A percentile compares a stretch with the other conserved stretches of the same genome.
Conservation (phyloP, 1,140 invertebrate genomes). For the Drosophila ercepeae region DNA sequence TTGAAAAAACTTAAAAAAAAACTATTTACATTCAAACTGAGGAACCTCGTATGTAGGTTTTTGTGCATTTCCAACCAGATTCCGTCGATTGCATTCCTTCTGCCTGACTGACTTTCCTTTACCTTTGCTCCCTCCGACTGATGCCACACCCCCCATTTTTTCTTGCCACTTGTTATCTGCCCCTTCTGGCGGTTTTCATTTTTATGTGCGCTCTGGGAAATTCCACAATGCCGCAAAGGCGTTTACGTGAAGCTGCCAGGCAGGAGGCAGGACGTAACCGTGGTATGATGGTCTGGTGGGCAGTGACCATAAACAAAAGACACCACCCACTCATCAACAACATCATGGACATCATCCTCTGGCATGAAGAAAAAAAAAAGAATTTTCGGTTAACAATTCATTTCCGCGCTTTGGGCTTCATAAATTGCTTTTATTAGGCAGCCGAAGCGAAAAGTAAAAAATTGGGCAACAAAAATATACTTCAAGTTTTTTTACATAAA, state of each 20-base stretch:
- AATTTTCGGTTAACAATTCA: conserved; percentile 75
- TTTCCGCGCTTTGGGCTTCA: conserved; percentile 80
- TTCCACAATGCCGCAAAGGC: conserved; percentile 70
- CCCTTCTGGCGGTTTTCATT: conserved; percentile 55
- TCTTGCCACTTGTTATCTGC: conserved; percentile 36
- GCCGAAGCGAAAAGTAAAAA: conserved; percentile 43
- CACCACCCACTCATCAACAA: conserved; percentile 61
- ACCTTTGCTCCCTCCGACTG: neutral
- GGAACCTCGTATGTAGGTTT: no score
- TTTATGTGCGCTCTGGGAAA: conserved; percentile 78
- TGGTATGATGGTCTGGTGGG: conserved; percentile 11
- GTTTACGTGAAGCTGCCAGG: conserved; percentile 35
- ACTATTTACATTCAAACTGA: neutral
- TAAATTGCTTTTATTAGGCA: conserved; percentile 81
- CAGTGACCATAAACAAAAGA: conserved; percentile 69
- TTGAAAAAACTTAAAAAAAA: conserved; percentile 1
- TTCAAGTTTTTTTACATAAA: conserved; percentile 78
- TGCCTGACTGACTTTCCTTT: conserved; percentile 16
- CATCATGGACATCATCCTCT: conserved; percentile 32
- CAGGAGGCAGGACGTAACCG: no score
- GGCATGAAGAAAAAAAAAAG: conserved; percentile 25
- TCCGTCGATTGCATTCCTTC: conserved; percentile 22
- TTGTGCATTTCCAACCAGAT: neutral
- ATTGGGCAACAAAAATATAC: conserved; percentile 66
- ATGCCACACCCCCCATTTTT: neutral